Evolutionary conservation across 2,888 invertebrate species (phyloP).

Genomic region (Apamea anceps): DNA sequence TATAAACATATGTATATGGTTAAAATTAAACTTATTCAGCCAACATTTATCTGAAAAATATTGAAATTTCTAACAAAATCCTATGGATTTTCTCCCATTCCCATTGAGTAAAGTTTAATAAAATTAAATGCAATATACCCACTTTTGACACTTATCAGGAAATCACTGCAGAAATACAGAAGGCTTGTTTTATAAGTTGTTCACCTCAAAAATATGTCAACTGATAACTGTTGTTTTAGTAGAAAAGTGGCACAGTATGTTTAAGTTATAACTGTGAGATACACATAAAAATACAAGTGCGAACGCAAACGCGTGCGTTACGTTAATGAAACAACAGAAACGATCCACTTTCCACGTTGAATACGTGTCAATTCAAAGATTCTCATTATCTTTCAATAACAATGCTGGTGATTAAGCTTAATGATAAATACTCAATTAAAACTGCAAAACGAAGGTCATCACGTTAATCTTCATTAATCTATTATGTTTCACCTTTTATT

Average conservation of each 20-base stretch:
- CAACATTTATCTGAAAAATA: neutral
- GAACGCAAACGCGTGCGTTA: slow-evolving; percentile 6
- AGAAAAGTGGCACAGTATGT: slow-evolving; percentile 37
- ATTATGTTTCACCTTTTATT: slow-evolving; percentile 52
- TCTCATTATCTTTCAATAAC: slow-evolving; percentile 60
- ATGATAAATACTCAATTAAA: slow-evolving; percentile 53
- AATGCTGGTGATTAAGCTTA: slow-evolving; percentile 52
- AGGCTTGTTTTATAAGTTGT: neutral
- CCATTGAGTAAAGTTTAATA: too few relatives aligned
- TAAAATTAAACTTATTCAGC: neutral
- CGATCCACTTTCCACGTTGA: slow-evolving; percentile 44
- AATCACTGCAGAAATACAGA: neutral
- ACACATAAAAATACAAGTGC: slow-evolving; percentile 17
- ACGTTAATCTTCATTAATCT: slow-evolving; percentile 50
- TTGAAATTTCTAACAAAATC: neutral
- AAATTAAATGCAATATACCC: neutral
- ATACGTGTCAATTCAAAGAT: slow-evolving; percentile 64
- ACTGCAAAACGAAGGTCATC: slow-evolving; percentile 43
- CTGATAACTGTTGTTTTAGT: slow-evolving; percentile 45
- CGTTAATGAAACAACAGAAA: neutral
- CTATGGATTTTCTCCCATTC: neutral
- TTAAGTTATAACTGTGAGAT: slow-evolving; percentile 27
- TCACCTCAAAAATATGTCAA: slow-evolving; percentile 39
- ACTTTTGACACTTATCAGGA: neutral
- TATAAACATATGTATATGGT: slow-evolving; percentile 4